Evolutionary conservation across 2,797 vertebrate genomes (phyloP).

Genomic region (Heliangelus exortis): DNA sequence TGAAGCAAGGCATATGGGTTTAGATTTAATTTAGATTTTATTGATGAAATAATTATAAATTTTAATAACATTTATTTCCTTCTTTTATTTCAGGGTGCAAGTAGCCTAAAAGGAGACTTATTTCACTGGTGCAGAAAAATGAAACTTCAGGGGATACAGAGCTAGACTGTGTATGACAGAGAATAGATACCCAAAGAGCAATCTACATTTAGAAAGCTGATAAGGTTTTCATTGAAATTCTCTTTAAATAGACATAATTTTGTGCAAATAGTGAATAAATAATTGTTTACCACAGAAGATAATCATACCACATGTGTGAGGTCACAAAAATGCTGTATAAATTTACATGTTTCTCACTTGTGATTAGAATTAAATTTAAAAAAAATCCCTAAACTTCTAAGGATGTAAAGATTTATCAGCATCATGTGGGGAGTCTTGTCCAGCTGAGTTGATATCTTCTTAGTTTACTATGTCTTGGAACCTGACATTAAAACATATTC

Average conservation of each 20-base stretch:
- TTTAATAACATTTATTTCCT: not conserved
- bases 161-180: not conserved
- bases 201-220: not conserved
- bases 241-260: not conserved
- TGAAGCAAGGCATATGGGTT: not conserved
- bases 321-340: not conserved
- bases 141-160: not conserved
- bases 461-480: not conserved
- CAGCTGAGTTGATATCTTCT: not conserved
- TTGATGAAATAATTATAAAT: not conserved
- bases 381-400: not conserved
- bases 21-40: not conserved
- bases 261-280: not conserved
- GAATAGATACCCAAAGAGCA: not conserved
- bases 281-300: not conserved
- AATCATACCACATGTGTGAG: not conserved
- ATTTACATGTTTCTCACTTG: not conserved
- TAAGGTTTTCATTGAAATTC: not conserved
- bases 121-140: not conserved
- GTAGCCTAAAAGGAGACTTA: not conserved
- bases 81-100: not conserved
- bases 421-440: not conserved
- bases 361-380: not conserved
- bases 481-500: not conserved
- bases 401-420: not conserved